These are phyloP conservation scores for Saguinus oedipus DNA, from an alignment of 2,797 vertebrate genomes.

Conservation along the genomic window DNA sequence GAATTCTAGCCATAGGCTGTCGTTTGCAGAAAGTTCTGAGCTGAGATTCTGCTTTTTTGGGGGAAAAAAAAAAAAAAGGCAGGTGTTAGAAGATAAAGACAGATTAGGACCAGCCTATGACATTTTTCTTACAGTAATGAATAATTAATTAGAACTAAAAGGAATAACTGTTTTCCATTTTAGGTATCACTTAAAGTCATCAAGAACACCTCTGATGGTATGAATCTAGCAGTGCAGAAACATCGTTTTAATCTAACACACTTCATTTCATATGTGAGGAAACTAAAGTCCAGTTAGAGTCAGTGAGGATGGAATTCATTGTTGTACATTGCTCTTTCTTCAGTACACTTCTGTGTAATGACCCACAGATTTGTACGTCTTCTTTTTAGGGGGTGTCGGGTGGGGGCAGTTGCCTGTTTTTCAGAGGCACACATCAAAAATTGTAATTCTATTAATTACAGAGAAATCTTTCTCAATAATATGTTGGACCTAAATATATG, in stretches of 20 bases:
- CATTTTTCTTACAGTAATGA: not conserved
- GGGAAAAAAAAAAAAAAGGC: not conserved
- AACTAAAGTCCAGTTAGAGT: not conserved
- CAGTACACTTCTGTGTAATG: not conserved
- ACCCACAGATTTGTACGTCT: not conserved
- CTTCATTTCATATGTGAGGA: not conserved
- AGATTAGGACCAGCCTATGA: not conserved
- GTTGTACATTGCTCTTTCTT: not conserved
- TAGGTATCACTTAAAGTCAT: not conserved
- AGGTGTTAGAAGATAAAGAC: not conserved
- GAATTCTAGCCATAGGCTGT: not conserved
- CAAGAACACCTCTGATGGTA: not conserved
- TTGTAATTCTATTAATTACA: not conserved
- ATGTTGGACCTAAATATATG: not conserved
- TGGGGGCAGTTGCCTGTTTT: not conserved
- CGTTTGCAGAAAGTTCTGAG: not conserved
- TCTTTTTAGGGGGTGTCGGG: not conserved
- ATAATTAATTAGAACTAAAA: not conserved
- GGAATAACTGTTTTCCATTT: not conserved
- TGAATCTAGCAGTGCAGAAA: not conserved
- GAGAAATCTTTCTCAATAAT: conserved; percentile 14
- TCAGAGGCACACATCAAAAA: not conserved
- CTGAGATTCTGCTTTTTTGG: not conserved
- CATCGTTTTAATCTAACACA: not conserved
- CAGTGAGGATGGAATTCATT: not conserved